Base-by-base conservation (phyloP, 37 sponge, comb jelly and placozoan species). In the Spongia lamella region DNA sequence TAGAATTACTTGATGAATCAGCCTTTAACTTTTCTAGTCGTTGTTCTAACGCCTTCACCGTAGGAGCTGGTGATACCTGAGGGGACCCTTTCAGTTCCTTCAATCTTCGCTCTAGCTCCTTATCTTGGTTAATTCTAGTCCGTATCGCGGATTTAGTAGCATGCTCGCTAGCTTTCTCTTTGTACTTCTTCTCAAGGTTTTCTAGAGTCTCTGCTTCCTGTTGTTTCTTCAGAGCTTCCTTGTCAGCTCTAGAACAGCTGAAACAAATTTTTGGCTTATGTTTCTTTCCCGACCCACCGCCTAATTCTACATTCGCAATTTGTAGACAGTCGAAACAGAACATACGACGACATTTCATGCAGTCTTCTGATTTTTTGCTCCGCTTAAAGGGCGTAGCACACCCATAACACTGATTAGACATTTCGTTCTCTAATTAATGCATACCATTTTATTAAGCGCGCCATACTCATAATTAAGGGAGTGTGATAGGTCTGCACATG, bases 331-430 rank as follows among this genome's bases (percentile, higher is more conserved):
- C 56, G 15, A 65, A 52, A 53, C 91, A 90, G 61, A 90, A 90
- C 30, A 40, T 65, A n/a, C 82, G 76, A 14, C 35, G 68, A 50
- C 91, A 90, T 43, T 81, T 22, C 17, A 83, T 77, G 72, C 91
- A 90, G 22, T 63, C 34, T 15, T 30, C 61, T 1, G 83, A 74
- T 39, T 85, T 81, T 49, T 90, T 72, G 22, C 75, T 70, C 36
- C 70, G 72, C 38, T 85, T 90, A 63, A 78, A 85, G 47, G 85
- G 81, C 65, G 64, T 78, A 33, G 72, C 82, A 77, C 91, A 90
- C 25, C 87, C 87, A 70, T 68, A 63, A 70, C 87, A 87, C 33
- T 68, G 66, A 31, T 73, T 79, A 52, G 84, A 54, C 85, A 84
- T 84, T 43, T 43, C 5, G 47, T 5, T 43, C 9, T 43, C 47